Percentiles rank a stretch among this genome's conserved stretches.
These are phyloP conservation scores for Perca schrenkii DNA, from an alignment of 2,113 vertebrate genomes.

Conservation along the genomic window DNA sequence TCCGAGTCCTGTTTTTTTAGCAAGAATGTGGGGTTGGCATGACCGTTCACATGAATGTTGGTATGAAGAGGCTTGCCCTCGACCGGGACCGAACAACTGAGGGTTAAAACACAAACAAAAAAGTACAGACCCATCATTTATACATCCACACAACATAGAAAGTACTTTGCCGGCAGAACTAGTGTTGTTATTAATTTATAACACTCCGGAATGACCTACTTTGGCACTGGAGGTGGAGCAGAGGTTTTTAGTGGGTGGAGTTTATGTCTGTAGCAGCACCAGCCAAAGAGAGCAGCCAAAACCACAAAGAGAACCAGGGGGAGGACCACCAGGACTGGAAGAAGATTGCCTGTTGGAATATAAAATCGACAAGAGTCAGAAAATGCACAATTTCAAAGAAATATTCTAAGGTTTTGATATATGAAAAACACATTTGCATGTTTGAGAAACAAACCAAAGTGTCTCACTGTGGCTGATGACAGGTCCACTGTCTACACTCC, in stretches of 20 bases:
- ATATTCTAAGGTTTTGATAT: neutral
- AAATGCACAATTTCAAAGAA: neutral
- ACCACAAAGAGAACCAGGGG: constrained; percentile 62
- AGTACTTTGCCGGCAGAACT: too few relatives aligned
- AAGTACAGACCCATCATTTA: neutral
- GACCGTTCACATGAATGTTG: constrained; percentile 79
- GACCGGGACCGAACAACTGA: constrained; percentile 52
- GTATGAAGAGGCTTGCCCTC: constrained; percentile 53
- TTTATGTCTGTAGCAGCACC: constrained; percentile 75
- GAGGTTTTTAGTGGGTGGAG: constrained; percentile 62
- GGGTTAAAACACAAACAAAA: constrained; percentile 37
- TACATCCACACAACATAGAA: neutral
- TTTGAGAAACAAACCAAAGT: neutral
- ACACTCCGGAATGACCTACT: constrained; percentile 22
- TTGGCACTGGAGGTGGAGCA: constrained; percentile 42
- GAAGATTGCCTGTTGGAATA: constrained; percentile 59
- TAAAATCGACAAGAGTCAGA: neutral
- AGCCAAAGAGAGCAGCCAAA: constrained; percentile 68
- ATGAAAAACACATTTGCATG: neutral
- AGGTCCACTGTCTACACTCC: constrained; percentile 95
- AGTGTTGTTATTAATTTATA: neutral
- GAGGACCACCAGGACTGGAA: constrained; percentile 70
- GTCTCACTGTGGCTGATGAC: constrained; percentile 78
- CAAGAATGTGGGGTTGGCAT: constrained; percentile 91
- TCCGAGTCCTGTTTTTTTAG: constrained; percentile 86